Percentiles rank a stretch among this genome's conserved stretches.
These are phyloP conservation scores for Eudorcas thomsonii DNA, from an alignment of 2,113 vertebrate species.

Conservation along the genomic window DNA sequence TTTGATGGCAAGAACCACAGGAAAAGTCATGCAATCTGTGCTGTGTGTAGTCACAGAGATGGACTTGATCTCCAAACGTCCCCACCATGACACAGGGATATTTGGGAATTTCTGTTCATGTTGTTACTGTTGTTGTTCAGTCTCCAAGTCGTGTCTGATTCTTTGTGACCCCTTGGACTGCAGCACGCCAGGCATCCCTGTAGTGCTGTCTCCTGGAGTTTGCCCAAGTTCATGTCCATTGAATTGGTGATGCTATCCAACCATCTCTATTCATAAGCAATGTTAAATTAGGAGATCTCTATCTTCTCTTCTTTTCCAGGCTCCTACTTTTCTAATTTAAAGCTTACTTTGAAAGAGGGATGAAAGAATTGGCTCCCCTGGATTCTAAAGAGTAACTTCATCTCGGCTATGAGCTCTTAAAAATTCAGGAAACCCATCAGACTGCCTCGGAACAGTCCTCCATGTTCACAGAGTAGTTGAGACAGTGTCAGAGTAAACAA, in stretches of 20 bases:
- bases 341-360: background rate
- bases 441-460: background rate
- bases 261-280: background rate
- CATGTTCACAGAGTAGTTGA: background rate
- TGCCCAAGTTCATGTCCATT: background rate
- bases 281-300: background rate
- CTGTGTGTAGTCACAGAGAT: background rate
- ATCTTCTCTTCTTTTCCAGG: background rate
- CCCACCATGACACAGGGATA: background rate
- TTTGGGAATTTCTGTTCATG: background rate
- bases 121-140: background rate
- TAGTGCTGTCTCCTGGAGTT: background rate
- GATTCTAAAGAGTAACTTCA: background rate
- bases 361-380: background rate
- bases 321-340: background rate
- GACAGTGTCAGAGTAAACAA: background rate
- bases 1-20: background rate
- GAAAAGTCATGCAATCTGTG: background rate
- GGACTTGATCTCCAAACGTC: background rate
- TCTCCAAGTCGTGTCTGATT: fast-evolving
- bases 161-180: background rate
- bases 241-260: background rate
- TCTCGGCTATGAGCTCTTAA: background rate
- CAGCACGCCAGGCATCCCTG: background rate
- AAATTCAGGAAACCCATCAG: background rate